phyloP scores from a whole-genome alignment of 2,888 invertebrate species.

The Orchesella flavescens region DNA sequence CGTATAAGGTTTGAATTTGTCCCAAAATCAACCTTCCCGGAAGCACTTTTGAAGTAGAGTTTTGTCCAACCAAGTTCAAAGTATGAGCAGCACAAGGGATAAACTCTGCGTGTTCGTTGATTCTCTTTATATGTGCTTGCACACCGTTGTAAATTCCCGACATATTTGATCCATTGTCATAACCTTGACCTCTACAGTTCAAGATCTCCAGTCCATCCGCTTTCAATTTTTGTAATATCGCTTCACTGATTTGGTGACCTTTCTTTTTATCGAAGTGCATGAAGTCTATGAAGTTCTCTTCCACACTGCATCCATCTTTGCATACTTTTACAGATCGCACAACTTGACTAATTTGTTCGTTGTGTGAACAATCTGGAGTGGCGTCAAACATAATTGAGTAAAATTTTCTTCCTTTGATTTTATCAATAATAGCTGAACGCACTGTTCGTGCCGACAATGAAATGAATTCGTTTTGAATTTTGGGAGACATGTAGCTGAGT shows the following conservation, averaged over 20 bases:
- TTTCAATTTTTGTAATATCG: constrained; percentile 12
- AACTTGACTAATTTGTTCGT: constrained; percentile 48
- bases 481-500: constrained; percentile 19
- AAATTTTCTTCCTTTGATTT: constrained; percentile 20
- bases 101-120: constrained; percentile 21
- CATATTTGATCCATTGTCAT: constrained; percentile 59
- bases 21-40: constrained; percentile 40
- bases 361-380: constrained; percentile 35
- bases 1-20: constrained; percentile 38
- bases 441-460: not conserved
- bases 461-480: constrained; percentile 48
- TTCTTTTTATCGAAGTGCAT: constrained; percentile 4
- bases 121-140: constrained; percentile 16
- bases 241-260: constrained; percentile 7
- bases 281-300: constrained; percentile 49
- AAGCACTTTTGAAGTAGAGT: constrained; percentile 22
- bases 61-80: constrained; percentile 33
- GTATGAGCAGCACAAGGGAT: constrained; percentile 44
- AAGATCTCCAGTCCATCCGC: constrained; percentile 22
- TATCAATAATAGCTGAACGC: not conserved
- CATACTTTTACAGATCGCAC: constrained; percentile 16
- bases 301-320: constrained; percentile 10
- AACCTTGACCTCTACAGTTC: constrained; percentile 49
- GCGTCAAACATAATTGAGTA: constrained; percentile 41
- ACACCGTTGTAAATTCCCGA: constrained; percentile 45